Evolutionary conservation across 1,140 invertebrate genomes (phyloP), one percentile per base, ranked within the genome.

Genomic region (Drosophila nigromelanica): DNA sequence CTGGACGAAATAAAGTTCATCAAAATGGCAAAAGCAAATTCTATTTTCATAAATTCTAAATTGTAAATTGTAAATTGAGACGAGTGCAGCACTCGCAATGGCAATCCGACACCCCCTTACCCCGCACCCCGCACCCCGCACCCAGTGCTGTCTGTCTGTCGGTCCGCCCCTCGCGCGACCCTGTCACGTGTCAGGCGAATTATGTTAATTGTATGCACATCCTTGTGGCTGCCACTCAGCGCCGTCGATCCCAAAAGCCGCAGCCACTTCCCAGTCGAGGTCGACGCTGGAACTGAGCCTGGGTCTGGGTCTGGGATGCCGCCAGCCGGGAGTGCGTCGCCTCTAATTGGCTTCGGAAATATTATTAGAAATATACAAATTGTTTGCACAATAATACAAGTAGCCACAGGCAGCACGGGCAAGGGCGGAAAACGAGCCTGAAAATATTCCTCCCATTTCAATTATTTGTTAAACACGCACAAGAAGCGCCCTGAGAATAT

Each of bases 201-300:
- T 91, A 91, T 91, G 90, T 76, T 91, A 91, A 91, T 91, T 91
- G 90, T 76, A 85, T 85, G 83, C 85, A 90, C 74, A 80, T 82
- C 80, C 70, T 85, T 89, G 75, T 48, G 67, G 70, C 73, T 55
- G 68, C 70, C 69, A 43, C 55, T 39, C 18, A 30, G 24, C 4
- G 27, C 27, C 27, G 5, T 12, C 12, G 45, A 37, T 37, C 35
- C 45, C 59, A 10, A 10, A n/a, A 18, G 37, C 64, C 21, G 30
- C 24, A 60, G 37, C 52, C 61, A 66, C 37, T 60, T 68, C 30
- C 60, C 47, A 37, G 54, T 37, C 47, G 11, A 37, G 27, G 42
- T 15, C 15, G 51, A 3, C 3, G 24, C 24, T 2, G 24, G 27
- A 27, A 35, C 33, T 2, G 33, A 10, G 21, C 1, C 3, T 24